Conservation (phyloP, 64 coral and sea anemone genomes). For the Montipora capricornis region DNA sequence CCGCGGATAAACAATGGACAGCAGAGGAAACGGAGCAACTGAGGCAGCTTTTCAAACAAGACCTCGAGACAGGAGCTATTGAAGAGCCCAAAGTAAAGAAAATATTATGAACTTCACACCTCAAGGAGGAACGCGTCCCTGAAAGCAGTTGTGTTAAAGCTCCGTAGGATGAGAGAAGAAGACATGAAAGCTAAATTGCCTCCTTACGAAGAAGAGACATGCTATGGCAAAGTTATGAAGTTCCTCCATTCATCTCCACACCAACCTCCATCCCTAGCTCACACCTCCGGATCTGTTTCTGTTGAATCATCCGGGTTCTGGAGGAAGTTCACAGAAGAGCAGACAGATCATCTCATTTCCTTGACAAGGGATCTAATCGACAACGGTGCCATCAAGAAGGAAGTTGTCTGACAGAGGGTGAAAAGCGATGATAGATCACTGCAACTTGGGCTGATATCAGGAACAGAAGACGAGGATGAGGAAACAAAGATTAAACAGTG, state of each 20-base stretch:
- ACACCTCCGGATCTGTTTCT: too few species aligned
- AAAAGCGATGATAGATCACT: not conserved
- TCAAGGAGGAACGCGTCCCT: conserved; percentile 37
- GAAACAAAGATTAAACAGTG: conserved; percentile 15
- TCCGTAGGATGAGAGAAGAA: conserved; percentile 43
- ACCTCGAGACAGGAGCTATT: conserved; percentile 55
- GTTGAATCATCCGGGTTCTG: not conserved
- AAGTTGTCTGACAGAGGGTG: conserved; percentile 44
- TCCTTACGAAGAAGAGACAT: conserved; percentile 9
- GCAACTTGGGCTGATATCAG: not conserved
- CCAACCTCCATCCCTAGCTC: not conserved
- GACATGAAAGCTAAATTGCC: conserved; percentile 23
- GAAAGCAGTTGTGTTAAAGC: conserved; percentile 47
- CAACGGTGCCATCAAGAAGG: not conserved
- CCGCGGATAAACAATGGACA: conserved; percentile 27
- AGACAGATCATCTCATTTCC: not conserved
- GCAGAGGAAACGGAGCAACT: conserved; percentile 52
- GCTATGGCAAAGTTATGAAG: not conserved
- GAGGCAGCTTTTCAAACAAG: conserved; percentile 44
- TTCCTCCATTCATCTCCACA: not conserved
- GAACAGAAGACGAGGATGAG: not conserved
- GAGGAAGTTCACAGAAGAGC: not conserved
- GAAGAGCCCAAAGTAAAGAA: conserved; percentile 46
- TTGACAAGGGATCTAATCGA: not conserved
- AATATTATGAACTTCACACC: conserved; percentile 36